A percentile compares a stretch with the other conserved stretches of the same genome.
Evolutionary conservation across 2,888 invertebrate genomes (phyloP).

Genomic region (Bellardia bayeri): DNA sequence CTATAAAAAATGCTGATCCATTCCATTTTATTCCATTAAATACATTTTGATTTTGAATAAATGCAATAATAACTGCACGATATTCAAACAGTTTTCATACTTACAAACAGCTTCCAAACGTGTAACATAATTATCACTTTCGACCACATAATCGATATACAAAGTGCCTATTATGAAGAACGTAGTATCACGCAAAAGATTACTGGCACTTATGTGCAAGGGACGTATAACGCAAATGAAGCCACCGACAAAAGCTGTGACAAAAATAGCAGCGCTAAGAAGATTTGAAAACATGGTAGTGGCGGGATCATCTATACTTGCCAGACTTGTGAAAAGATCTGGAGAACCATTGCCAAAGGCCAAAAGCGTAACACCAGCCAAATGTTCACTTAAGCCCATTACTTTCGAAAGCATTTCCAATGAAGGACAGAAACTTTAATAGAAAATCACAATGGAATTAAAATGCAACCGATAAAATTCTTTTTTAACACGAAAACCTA

Average conservation of each 20-base stretch:
- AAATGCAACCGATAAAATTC: not conserved
- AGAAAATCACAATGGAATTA: not conserved
- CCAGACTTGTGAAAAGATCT: slow-evolving; percentile 88
- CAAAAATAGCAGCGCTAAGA: slow-evolving; percentile 87
- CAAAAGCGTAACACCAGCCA: slow-evolving; percentile 88
- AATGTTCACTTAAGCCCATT: slow-evolving; percentile 85
- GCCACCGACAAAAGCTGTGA: slow-evolving; percentile 87
- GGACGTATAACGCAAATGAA: slow-evolving; percentile 85
- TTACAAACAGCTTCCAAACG: slow-evolving; percentile 74
- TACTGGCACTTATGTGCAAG: slow-evolving; percentile 82
- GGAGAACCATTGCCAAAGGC: slow-evolving; percentile 90
- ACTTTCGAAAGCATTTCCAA: slow-evolving; percentile 84
- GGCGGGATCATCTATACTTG: slow-evolving; percentile 81
- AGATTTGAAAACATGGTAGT: slow-evolving; percentile 83
- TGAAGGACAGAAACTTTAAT: slow-evolving; percentile 85
- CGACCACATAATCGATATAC: slow-evolving; percentile 75
- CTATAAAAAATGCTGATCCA: no score
- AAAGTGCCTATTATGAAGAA: slow-evolving; percentile 76
- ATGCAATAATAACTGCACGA: no score
- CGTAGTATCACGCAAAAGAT: slow-evolving; percentile 75
- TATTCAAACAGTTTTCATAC: slow-evolving; percentile 6
- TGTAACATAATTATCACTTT: slow-evolving; percentile 72
- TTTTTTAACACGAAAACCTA: slow-evolving; percentile 75
- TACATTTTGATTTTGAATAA: no score
- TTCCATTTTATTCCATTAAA: no score